phyloP scores from a whole-genome alignment of 2,888 invertebrate genomes.

The Saturnia japonica region DNA sequence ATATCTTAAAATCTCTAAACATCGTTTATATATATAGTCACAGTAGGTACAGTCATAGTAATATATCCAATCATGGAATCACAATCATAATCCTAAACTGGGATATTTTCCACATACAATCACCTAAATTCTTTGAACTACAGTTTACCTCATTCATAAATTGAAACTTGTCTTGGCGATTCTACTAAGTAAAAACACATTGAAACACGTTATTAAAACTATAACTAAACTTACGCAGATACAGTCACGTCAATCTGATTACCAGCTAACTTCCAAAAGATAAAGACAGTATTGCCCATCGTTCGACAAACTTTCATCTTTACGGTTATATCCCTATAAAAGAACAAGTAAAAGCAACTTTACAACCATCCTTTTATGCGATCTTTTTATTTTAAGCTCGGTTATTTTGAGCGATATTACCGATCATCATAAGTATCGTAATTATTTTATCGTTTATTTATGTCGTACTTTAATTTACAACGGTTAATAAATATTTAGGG shows the following conservation, averaged over 20 bases:
- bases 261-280: constrained; percentile 54
- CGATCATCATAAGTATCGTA: constrained; percentile 49
- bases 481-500: neutral
- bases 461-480: constrained; percentile 41
- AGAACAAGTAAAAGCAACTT: constrained; percentile 76
- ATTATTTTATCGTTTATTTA: constrained; percentile 50
- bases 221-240: constrained; percentile 22
- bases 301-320: constrained; percentile 67
- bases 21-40: too few relatives aligned
- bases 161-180: neutral
- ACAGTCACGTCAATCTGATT: constrained; percentile 39
- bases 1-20: too few relatives aligned
- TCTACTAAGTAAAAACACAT: neutral
- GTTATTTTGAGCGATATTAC: constrained; percentile 57
- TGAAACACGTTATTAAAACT: neutral
- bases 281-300: constrained; percentile 67
- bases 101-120: neutral
- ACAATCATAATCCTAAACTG: neutral
- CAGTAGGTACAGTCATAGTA: too few relatives aligned
- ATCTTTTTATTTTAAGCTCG: constrained; percentile 59
- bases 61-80: too few relatives aligned
- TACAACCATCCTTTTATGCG: constrained; percentile 69
- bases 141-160: neutral
- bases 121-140: neutral
- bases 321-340: constrained; percentile 77